Conservation (phyloP, 2,113 vertebrate species). For the Dendrocopos noguchii region DNA sequence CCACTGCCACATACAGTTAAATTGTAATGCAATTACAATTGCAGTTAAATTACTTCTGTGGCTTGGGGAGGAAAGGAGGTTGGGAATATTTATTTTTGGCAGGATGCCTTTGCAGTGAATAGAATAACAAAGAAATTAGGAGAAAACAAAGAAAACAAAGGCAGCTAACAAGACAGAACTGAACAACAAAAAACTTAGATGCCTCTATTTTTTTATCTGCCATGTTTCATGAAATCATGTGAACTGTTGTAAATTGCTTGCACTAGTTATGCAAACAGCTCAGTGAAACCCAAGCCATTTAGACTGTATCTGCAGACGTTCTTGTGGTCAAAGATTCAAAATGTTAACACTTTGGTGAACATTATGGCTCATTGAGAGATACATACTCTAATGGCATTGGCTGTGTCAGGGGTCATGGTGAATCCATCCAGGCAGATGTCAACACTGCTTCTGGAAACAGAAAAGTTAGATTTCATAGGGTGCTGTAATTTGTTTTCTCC, state of each 20-base stretch:
- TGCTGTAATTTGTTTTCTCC: neutral
- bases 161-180: neutral
- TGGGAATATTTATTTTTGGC: neutral
- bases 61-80: neutral
- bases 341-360: neutral
- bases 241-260: neutral
- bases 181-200: neutral
- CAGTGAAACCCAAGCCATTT: neutral
- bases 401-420: neutral
- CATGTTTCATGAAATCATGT: neutral
- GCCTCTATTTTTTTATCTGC: neutral
- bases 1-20: neutral
- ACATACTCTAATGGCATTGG: neutral
- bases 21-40: neutral
- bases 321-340: neutral
- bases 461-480: neutral
- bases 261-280: neutral
- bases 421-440: neutral
- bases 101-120: neutral
- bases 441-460: neutral
- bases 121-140: neutral
- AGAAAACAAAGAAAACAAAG: neutral
- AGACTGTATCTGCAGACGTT: neutral
- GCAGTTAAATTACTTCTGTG: too few relatives aligned
- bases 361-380: neutral